Conservation (phyloP, 2,888 invertebrate species). For the Theristus sp. region DNA sequence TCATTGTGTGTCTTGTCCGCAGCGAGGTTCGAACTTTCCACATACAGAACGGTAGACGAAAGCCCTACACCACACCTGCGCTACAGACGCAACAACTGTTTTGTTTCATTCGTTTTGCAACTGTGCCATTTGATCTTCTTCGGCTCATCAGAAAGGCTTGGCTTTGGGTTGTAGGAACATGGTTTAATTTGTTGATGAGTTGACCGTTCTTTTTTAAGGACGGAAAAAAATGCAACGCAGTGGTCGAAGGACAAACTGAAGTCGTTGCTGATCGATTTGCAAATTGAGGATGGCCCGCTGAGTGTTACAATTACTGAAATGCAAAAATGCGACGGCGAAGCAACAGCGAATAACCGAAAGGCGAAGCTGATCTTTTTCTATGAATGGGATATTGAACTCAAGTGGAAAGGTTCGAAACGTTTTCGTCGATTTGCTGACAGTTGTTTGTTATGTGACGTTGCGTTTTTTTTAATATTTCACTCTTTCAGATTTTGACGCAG, state of each 20-base stretch:
- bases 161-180: background rate
- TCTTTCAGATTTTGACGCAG: background rate
- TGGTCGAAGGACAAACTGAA: constrained; percentile 85
- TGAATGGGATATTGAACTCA: constrained; percentile 79
- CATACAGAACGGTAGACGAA: too few species aligned
- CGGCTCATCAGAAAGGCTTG: background rate
- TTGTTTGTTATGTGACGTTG: too few species aligned
- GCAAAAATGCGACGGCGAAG: constrained; percentile 78
- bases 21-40: too few species aligned
- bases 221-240: constrained; percentile 87
- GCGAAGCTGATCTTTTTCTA: constrained; percentile 97
- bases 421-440: background rate
- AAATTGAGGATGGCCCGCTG: background rate
- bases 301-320: constrained; percentile 47
- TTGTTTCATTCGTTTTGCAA: background rate
- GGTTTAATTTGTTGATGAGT: too few species aligned
- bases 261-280: constrained; percentile 14
- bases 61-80: too few species aligned
- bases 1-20: too few species aligned
- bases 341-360: constrained; percentile 89
- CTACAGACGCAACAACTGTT: background rate
- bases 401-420: constrained; percentile 53
- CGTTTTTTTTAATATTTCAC: too few species aligned
- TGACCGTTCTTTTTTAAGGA: constrained; percentile 38
- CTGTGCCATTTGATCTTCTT: background rate